These are phyloP conservation scores for Bufo gargarizans DNA, from an alignment of 2,113 vertebrate species.

Conservation along the genomic window DNA sequence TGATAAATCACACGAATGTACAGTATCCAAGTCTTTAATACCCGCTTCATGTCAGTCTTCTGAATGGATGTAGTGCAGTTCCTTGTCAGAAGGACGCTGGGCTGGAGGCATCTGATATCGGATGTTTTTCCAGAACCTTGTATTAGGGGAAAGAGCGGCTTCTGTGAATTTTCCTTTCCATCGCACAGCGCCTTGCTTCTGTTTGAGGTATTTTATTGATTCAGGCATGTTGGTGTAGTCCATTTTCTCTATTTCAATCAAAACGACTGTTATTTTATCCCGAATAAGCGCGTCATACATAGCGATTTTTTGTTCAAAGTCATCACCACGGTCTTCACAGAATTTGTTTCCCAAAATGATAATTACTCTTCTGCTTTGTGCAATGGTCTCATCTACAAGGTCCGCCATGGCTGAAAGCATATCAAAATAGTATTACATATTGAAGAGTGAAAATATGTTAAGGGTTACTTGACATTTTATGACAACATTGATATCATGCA, in stretches of 20 bases:
- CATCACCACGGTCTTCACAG: slow-evolving; percentile 62
- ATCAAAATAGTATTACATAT: neutral
- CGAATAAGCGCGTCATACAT: slow-evolving; percentile 82
- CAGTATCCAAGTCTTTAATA: neutral
- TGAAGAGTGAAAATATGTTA: no score
- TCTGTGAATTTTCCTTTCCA: slow-evolving; percentile 76
- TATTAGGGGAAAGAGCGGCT: slow-evolving; percentile 67
- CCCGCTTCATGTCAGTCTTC: neutral
- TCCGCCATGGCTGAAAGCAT: slow-evolving; percentile 68
- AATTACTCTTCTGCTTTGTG: slow-evolving; percentile 83
- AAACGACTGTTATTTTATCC: slow-evolving; percentile 80
- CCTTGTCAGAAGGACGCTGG: neutral
- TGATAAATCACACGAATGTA: neutral
- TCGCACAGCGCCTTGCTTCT: slow-evolving; percentile 79
- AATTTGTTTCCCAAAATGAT: slow-evolving; percentile 77
- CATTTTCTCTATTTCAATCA: slow-evolving; percentile 86
- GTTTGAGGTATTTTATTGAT: slow-evolving; percentile 85
- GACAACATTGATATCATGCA: no score
- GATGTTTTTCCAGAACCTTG: slow-evolving; percentile 89
- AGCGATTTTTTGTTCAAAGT: slow-evolving; percentile 80
- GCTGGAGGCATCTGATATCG: slow-evolving; percentile 84
- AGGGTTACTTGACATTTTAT: no score
- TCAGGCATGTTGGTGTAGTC: slow-evolving; percentile 82
- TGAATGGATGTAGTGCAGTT: neutral
- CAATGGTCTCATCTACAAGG: slow-evolving; percentile 73